A percentile compares a stretch with the other conserved stretches of the same genome.
Conservation (phyloP, 2,113 vertebrate species). For the Ceratotherium simum region DNA sequence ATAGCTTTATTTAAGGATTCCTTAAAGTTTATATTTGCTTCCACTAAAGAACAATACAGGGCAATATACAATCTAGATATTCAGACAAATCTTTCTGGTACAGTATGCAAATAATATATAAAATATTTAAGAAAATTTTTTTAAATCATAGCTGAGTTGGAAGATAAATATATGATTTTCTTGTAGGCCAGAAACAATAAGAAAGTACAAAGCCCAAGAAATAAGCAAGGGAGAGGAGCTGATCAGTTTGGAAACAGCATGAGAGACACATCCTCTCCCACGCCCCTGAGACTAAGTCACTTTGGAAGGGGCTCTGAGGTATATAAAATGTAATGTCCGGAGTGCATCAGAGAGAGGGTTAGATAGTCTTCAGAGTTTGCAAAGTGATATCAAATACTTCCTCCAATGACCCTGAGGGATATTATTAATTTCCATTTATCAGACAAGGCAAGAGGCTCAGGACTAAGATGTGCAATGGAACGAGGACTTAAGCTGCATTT, state of each 20-base stretch:
- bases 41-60: not conserved
- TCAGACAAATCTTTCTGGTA: not conserved
- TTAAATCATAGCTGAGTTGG: not conserved
- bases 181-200: not conserved
- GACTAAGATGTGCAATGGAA: not conserved
- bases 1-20: not conserved
- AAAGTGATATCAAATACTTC: not conserved
- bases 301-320: not conserved
- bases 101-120: not conserved
- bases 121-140: not conserved
- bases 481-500: not conserved
- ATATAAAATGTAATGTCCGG: not conserved
- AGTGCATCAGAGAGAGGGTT: not conserved
- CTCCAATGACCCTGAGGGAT: not conserved
- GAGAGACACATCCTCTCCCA: not conserved
- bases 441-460: not conserved
- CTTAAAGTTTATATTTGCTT: not conserved
- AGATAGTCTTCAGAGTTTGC: not conserved
- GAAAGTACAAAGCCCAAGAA: not conserved
- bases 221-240: not conserved
- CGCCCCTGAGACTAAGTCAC: not conserved
- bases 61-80: not conserved
- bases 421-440: conserved; percentile 3
- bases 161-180: not conserved
- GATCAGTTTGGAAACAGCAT: not conserved